A percentile compares a stretch with the other conserved stretches of the same genome.
These are phyloP conservation scores for Centropyge bicolor DNA, from an alignment of 2,797 vertebrate genomes.

Conservation along the genomic window DNA sequence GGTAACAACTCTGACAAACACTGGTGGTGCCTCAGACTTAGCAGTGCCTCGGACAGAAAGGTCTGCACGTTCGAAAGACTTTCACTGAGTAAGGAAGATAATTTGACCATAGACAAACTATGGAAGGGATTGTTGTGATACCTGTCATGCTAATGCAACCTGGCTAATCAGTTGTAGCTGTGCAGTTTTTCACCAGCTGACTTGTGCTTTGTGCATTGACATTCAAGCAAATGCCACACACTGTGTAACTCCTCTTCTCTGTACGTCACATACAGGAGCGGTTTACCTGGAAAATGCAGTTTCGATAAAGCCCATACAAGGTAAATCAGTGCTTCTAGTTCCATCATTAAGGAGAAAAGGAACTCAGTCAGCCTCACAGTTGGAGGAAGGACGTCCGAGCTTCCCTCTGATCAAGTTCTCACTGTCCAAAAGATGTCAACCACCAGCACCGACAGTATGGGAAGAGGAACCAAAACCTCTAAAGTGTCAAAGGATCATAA, in stretches of 20 bases:
- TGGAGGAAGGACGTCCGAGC: constrained; percentile 50
- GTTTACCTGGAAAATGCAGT: constrained; percentile 38
- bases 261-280: constrained; percentile 48
- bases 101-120: neutral
- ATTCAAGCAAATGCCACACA: constrained; percentile 41
- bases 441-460: constrained; percentile 79
- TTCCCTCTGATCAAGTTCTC: constrained; percentile 59
- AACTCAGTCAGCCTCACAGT: constrained; percentile 42
- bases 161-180: neutral
- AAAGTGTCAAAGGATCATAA: constrained; percentile 90
- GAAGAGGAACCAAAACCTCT: constrained; percentile 77
- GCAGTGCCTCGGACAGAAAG: constrained; percentile 34
- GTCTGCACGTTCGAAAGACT: constrained; percentile 22
- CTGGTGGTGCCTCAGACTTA: constrained; percentile 30
- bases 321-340: constrained; percentile 3
- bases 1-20: constrained; percentile 53
- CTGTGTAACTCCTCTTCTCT: constrained; percentile 44
- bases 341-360: constrained; percentile 52
- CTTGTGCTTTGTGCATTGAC: constrained; percentile 29
- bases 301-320: constrained; percentile 42
- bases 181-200: constrained; percentile 16
- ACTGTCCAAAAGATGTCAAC: constrained; percentile 87
- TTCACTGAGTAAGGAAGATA: neutral
- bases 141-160: neutral
- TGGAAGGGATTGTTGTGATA: neutral